Percentiles rank a stretch among this genome's conserved stretches.
phyloP scores from a whole-genome alignment of 1,140 invertebrate species.

The Cydia splendana region DNA sequence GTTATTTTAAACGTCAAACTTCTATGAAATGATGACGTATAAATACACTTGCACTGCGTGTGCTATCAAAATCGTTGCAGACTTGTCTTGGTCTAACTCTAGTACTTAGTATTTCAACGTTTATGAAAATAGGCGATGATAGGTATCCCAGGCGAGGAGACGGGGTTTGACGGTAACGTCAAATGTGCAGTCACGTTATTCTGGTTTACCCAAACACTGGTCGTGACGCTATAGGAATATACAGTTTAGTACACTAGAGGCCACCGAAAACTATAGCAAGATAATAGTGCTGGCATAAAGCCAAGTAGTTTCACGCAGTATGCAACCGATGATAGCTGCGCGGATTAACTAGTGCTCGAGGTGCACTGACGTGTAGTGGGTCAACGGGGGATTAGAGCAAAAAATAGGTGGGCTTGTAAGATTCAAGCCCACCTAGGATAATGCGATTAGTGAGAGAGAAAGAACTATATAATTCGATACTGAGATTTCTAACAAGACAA shows the following conservation, averaged over 20 bases:
- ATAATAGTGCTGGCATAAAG: conserved; percentile 35
- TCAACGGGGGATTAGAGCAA: conserved; percentile 31
- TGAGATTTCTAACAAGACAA: too few species aligned
- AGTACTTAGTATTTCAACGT: too few species aligned
- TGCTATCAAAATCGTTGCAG: too few species aligned
- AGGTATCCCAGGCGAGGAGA: too few species aligned
- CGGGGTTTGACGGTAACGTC: too few species aligned
- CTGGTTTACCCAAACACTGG: neutral
- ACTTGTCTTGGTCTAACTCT: too few species aligned
- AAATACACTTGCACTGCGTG: too few species aligned
- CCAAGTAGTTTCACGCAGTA: conserved; percentile 32
- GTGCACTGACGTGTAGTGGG: conserved; percentile 34
- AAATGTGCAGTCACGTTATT: too few species aligned
- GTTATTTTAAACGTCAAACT: too few species aligned
- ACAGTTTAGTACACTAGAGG: conserved; percentile 17
- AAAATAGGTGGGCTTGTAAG: conserved; percentile 36
- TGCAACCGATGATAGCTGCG: conserved; percentile 29
- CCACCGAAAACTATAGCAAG: conserved; percentile 33
- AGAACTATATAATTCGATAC: too few species aligned
- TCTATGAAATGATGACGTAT: too few species aligned
- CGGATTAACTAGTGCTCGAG: conserved; percentile 31
- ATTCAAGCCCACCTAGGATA: neutral
- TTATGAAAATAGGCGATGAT: too few species aligned
- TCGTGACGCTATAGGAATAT: neutral
- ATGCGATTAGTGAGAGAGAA: neutral